Percentiles rank a stretch among this genome's conserved stretches.
Conservation (phyloP, 2,113 vertebrate genomes). For the Coptodon bakossiorum region DNA sequence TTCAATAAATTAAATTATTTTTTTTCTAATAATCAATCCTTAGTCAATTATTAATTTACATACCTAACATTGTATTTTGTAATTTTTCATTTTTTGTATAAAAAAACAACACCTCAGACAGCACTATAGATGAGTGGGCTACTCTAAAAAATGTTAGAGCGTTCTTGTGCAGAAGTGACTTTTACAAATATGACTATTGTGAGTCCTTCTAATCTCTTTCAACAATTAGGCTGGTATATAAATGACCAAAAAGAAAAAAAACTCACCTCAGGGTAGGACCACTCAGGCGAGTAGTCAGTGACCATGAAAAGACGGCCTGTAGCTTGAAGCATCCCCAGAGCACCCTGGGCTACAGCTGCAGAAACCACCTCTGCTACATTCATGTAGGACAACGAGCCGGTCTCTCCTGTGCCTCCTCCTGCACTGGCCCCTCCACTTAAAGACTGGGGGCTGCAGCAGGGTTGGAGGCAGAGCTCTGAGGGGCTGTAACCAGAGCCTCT, state of each 20-base stretch:
- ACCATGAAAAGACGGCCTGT: constrained; percentile 96
- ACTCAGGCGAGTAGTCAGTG: constrained; percentile 98
- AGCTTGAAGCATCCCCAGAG: constrained; percentile 93
- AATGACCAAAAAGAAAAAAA: not conserved
- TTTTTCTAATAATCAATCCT: not conserved
- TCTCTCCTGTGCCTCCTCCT: constrained; percentile 73
- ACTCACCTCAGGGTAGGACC: constrained; percentile 98
- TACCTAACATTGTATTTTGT: not conserved
- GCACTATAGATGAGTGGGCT: not conserved
- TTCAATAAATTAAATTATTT: not conserved
- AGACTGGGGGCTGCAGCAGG: constrained; percentile 96
- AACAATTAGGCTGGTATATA: not conserved
- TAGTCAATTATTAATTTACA: not conserved
- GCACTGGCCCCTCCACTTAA: constrained; percentile 57
- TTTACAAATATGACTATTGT: not conserved
- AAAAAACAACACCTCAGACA: not conserved
- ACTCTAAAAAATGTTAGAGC: not conserved
- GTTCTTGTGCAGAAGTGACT: not conserved
- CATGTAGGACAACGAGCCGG: constrained; percentile 90
- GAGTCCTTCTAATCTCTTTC: not conserved
- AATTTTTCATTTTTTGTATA: not conserved
- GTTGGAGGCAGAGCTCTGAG: constrained; percentile 88
- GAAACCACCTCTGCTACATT: constrained; percentile 96
- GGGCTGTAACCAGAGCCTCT: constrained; percentile 81
- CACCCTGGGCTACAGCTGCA: constrained; percentile 85